Base-by-base conservation (phyloP, 2,797 vertebrate species). In the Paguma larvata region DNA sequence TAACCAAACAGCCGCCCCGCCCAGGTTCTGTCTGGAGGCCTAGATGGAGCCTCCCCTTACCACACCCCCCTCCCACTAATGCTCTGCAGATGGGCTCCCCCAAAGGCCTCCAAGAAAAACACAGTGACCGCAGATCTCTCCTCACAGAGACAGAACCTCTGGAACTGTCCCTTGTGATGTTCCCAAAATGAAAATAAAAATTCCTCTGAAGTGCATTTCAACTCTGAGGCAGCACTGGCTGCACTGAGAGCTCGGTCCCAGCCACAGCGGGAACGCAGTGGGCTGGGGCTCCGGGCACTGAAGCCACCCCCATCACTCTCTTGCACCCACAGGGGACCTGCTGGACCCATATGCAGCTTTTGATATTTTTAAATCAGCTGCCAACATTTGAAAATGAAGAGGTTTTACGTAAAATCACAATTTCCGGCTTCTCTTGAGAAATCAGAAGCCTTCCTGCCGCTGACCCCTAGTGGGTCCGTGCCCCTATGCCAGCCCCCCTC, bases 41-140 rank as follows among this genome's bases (percentile, higher is more conserved):
- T 96, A 97, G 97, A 97, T 94, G 82, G 94, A 97, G 95, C 96
- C 97, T 97, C 79, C 68, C 41, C 14, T 2, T 46, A 3, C 34
- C 27, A 21, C 16, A 75, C 53, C 25, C 96, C 89, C 62, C 79
- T 97, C 97, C 95, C 68, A 32, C 93, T 98, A 98, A 98, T 92
- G 97, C 89, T 97, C 97, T 98, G 91, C 98, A 98, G 98, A 98
- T 98, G 98, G 96, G 97, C 97, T 94, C 98, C 96, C 85, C 95
- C 72, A 19, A 94, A 18, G 41, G 98, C 91, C 98, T 98, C 98
- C 98, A 99, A 98, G 98, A 98, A 98, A 98, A 98, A 98, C 96
- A 98, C 82, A 79, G 91, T n/a, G 25, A 96, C 98, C 0, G 0
- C 97, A 97, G 96, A 98, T 96, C 95, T 98, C 95, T 93, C 73